A percentile compares a stretch with the other conserved stretches of the same genome.
These are phyloP conservation scores for Athalia rosae DNA, from an alignment of 2,888 invertebrate species.

Conservation along the genomic window DNA sequence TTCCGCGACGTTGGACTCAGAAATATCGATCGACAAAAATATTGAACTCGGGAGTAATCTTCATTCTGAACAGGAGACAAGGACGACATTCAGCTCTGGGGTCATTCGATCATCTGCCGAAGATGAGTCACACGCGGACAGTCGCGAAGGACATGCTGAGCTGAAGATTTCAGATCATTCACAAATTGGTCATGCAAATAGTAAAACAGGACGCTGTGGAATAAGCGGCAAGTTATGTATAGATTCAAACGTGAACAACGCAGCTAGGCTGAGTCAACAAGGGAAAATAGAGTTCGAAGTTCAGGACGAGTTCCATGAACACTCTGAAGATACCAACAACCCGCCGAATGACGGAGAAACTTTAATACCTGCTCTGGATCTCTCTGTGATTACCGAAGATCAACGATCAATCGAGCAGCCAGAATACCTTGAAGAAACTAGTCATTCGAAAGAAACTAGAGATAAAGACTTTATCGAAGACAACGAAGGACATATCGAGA, in stretches of 20 bases:
- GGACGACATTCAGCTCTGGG: background rate
- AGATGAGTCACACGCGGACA: background rate
- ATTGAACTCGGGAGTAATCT: background rate
- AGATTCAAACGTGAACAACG: background rate
- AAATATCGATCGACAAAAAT: background rate
- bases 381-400: too few species aligned
- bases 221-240: constrained; percentile 28
- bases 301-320: too few species aligned
- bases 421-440: too few species aligned
- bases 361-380: too few species aligned
- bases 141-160: background rate
- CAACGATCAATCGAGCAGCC: too few species aligned
- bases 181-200: background rate
- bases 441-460: background rate
- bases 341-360: too few species aligned
- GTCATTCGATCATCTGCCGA: background rate
- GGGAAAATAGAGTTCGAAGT: background rate
- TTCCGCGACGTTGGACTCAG: background rate
- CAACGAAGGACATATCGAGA: background rate
- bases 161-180: background rate
- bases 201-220: background rate
- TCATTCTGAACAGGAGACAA: background rate
- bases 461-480: background rate
- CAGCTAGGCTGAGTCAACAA: background rate
- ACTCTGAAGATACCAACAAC: too few species aligned